These are phyloP conservation scores for Ariopsis seemanni DNA, from an alignment of 2,113 vertebrate species.

Conservation along the genomic window DNA sequence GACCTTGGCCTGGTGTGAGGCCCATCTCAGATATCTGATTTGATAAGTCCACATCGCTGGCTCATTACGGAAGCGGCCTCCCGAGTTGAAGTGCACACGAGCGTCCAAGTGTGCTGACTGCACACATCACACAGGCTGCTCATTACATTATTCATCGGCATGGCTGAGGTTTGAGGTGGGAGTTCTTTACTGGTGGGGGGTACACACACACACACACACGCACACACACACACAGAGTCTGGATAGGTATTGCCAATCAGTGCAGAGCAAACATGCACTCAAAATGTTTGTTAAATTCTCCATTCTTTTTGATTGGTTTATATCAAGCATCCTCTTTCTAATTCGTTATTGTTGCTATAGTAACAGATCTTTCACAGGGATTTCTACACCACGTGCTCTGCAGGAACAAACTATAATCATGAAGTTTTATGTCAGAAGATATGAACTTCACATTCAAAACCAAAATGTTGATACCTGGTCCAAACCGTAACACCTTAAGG, in stretches of 20 bases:
- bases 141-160: slow-evolving; percentile 55
- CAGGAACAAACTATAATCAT: background rate
- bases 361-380: background rate
- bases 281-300: no score
- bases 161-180: slow-evolving; percentile 38
- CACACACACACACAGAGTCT: slow-evolving; percentile 13
- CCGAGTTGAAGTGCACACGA: slow-evolving; percentile 73
- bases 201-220: background rate
- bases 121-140: slow-evolving; percentile 68
- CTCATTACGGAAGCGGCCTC: slow-evolving; percentile 76
- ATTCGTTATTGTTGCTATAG: background rate
- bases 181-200: background rate
- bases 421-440: background rate
- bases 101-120: slow-evolving; percentile 74
- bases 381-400: no score
- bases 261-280: background rate
- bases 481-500: no score
- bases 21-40: slow-evolving; percentile 78
- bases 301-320: no score
- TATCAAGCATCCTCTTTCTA: no score
- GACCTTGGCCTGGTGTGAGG: slow-evolving; percentile 75
- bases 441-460: background rate
- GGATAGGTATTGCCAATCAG: background rate
- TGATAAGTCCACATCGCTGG: slow-evolving; percentile 74
- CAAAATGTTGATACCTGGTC: no score